Conservation (phyloP, 2,888 invertebrate genomes). For the Leucophenga maculata region DNA sequence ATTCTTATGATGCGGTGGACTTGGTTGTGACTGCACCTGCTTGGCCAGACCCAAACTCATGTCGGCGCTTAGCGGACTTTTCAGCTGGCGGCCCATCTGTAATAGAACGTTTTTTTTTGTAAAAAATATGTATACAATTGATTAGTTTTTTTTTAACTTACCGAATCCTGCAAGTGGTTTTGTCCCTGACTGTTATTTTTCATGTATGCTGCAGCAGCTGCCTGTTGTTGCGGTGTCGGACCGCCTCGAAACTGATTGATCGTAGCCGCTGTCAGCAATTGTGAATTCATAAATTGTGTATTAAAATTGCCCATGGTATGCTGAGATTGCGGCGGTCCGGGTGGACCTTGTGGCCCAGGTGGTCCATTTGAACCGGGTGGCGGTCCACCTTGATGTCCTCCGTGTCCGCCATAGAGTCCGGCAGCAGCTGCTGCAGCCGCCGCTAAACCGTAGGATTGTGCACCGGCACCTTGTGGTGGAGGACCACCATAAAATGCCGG, state of each 20-base stretch:
- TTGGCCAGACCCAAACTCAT: slow-evolving; percentile 71
- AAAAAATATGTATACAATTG: not conserved
- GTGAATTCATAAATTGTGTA: slow-evolving; percentile 77
- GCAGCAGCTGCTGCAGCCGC: slow-evolving; percentile 64
- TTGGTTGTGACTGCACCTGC: slow-evolving; percentile 72
- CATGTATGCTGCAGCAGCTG: slow-evolving; percentile 66
- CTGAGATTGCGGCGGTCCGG: slow-evolving; percentile 64
- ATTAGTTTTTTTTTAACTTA: slow-evolving; percentile 50
- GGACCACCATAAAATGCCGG: slow-evolving; percentile 69
- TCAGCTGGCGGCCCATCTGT: slow-evolving; percentile 71
- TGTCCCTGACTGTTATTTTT: slow-evolving; percentile 71
- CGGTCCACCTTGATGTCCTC: slow-evolving; percentile 65
- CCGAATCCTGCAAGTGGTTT: slow-evolving; percentile 72
- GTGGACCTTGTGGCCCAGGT: slow-evolving; percentile 62
- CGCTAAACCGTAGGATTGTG: slow-evolving; percentile 70
- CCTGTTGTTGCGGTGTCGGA: slow-evolving; percentile 64
- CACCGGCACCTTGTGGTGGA: slow-evolving; percentile 66
- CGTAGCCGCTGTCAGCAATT: slow-evolving; percentile 77
- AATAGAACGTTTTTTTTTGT: slow-evolving; percentile 27
- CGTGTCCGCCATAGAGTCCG: slow-evolving; percentile 70
- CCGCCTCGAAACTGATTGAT: slow-evolving; percentile 72
- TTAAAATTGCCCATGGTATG: slow-evolving; percentile 72
- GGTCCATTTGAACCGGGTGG: slow-evolving; percentile 66
- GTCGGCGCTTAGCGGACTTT: slow-evolving; percentile 71
- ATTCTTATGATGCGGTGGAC: slow-evolving; percentile 72